These are phyloP conservation scores for Poecilobothrus nobilitatus DNA, from an alignment of 2,888 invertebrate species.

Conservation along the genomic window DNA sequence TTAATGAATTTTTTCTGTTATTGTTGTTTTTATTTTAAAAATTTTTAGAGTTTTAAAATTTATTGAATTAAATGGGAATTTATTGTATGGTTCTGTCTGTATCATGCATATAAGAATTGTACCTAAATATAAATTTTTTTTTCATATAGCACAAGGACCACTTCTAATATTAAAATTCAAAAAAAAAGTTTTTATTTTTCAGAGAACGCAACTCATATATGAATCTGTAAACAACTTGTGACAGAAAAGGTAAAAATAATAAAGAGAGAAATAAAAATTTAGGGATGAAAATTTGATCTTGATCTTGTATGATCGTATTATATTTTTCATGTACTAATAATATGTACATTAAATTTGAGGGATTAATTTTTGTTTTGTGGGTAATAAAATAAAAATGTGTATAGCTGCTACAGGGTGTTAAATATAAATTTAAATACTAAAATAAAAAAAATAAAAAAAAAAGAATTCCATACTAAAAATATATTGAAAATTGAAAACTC, in stretches of 20 bases:
- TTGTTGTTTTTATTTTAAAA: background rate
- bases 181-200: background rate
- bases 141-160: background rate
- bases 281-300: constrained; percentile 5
- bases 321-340: too few species aligned
- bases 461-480: too few species aligned
- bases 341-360: too few species aligned
- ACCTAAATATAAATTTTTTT: background rate
- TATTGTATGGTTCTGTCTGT: background rate
- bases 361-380: too few species aligned
- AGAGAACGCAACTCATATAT: background rate
- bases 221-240: background rate
- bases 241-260: background rate
- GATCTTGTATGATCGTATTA: background rate
- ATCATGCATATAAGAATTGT: too few species aligned
- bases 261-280: background rate
- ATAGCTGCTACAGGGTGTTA: too few species aligned
- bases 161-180: background rate
- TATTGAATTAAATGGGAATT: background rate
- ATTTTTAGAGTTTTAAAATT: background rate
- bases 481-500: too few species aligned
- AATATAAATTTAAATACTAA: too few species aligned
- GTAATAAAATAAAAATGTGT: too few species aligned
- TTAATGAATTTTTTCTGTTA: background rate
- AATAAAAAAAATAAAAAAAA: too few species aligned